Evolutionary conservation across 2,888 invertebrate genomes (phyloP).

Genomic region (Dromius quadrimaculatus): DNA sequence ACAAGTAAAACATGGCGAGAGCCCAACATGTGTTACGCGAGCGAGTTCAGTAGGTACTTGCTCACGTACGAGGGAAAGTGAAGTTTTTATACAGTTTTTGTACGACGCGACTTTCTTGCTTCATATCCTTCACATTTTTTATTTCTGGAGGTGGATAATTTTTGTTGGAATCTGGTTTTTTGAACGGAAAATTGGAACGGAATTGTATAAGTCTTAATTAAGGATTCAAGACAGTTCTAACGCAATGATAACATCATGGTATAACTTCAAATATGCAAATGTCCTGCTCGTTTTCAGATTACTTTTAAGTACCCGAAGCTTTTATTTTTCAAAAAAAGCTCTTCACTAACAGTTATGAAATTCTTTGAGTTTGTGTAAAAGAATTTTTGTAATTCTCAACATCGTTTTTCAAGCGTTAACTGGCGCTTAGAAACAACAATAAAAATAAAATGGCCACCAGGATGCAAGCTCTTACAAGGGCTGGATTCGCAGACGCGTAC

Average conservation of each 20-base stretch:
- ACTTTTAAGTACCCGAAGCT: constrained; percentile 4
- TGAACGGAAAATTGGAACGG: too few relatives aligned
- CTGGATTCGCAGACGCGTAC: not conserved
- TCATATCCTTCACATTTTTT: too few relatives aligned
- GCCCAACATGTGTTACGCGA: constrained; percentile 8
- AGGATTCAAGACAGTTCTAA: too few relatives aligned
- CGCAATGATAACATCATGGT: too few relatives aligned
- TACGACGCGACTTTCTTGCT: too few relatives aligned
- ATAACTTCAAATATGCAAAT: too few relatives aligned
- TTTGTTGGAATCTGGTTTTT: too few relatives aligned
- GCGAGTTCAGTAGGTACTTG: constrained; percentile 27
- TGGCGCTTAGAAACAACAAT: constrained; percentile 8
- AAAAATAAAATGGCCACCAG: constrained; percentile 18
- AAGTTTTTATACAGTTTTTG: too few relatives aligned
- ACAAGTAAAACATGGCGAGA: constrained; percentile 34
- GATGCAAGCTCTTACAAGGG: not conserved
- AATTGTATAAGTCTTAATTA: too few relatives aligned
- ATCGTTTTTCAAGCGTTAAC: constrained; percentile 39
- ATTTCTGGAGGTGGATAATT: too few relatives aligned
- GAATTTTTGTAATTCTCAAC: constrained; percentile 41
- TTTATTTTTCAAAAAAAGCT: constrained; percentile 39
- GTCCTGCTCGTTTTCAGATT: constrained; percentile 20
- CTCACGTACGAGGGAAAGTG: not conserved
- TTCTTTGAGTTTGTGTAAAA: constrained; percentile 39
- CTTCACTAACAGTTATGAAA: constrained; percentile 43